A percentile compares a stretch with the other conserved stretches of the same genome.
phyloP scores from a whole-genome alignment of 30 jellyfish, hydroid and myxozoan genomes.

The Pseudorhiza aurosa region DNA sequence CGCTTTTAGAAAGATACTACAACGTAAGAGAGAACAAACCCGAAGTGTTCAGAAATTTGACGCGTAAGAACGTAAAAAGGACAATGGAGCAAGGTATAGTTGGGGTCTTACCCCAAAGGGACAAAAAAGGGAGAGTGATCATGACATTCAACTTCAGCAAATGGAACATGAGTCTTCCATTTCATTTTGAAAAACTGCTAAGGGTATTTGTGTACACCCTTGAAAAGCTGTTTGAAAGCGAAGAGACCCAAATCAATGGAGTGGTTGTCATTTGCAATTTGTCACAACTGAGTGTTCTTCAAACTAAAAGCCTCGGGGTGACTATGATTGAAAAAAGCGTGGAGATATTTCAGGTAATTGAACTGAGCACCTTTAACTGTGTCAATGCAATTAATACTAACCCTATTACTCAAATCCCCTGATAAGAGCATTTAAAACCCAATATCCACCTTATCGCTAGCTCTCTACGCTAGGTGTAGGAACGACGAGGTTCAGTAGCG shows the following conservation, averaged over 20 bases:
- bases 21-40: conserved; percentile 92
- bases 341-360: conserved; percentile 84
- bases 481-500: no score
- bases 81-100: conserved; percentile 98
- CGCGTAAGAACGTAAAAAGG: conserved; percentile 88
- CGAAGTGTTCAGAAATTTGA: conserved; percentile 92
- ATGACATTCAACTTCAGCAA: conserved; percentile 75
- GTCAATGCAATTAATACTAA: no score
- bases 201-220: conserved; percentile 97
- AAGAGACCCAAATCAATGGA: conserved; percentile 98
- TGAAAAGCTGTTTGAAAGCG: conserved; percentile 91
- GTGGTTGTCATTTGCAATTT: conserved; percentile 86
- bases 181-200: conserved; percentile 93
- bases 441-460: no score
- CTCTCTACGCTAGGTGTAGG: no score
- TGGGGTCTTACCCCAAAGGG: conserved; percentile 99
- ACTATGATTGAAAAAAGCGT: conserved; percentile 85
- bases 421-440: no score
- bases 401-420: no score
- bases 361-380: no score
- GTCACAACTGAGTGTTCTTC: conserved; percentile 91
- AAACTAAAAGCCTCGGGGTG: conserved; percentile 92
- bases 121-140: conserved; percentile 90
- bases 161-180: conserved; percentile 96
- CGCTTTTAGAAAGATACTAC: conserved; percentile 80